phyloP scores from a whole-genome alignment of 2,797 vertebrate genomes.

The Catamblyrhynchus diadema region DNA sequence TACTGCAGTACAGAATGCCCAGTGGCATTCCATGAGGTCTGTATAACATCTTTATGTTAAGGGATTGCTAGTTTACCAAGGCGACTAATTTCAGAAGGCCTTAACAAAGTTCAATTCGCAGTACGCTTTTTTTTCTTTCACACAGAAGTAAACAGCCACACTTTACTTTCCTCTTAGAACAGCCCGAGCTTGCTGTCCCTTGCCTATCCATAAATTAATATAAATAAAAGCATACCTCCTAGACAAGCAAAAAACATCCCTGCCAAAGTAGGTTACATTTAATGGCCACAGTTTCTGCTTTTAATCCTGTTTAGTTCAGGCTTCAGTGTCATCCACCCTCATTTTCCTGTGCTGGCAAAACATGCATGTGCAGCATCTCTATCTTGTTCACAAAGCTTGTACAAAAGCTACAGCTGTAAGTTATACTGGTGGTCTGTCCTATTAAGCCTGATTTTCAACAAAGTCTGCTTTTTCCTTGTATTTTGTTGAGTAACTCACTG shows the following conservation, averaged over 20 bases:
- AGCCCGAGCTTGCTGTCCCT: not conserved
- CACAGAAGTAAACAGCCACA: not conserved
- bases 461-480: not conserved
- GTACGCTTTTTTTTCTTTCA: not conserved
- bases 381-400: not conserved
- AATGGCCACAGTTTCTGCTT: slow-evolving; percentile 29
- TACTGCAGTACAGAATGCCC: not conserved
- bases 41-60: not conserved
- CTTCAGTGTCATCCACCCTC: not conserved
- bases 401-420: not conserved
- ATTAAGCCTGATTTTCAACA: not conserved
- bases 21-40: not conserved
- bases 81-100: not conserved
- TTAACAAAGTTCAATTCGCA: not conserved
- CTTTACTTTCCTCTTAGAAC: not conserved
- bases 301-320: slow-evolving; percentile 34
- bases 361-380: not conserved
- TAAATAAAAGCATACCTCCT: slow-evolving; percentile 18
- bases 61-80: not conserved
- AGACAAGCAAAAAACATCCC: not conserved
- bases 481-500: not conserved
- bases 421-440: not conserved
- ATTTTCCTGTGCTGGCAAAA: slow-evolving; percentile 13
- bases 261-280: slow-evolving; percentile 13
- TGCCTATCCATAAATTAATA: not conserved